Conservation (phyloP, 2,113 vertebrate species). For the Thamnaconus septentrionalis region DNA sequence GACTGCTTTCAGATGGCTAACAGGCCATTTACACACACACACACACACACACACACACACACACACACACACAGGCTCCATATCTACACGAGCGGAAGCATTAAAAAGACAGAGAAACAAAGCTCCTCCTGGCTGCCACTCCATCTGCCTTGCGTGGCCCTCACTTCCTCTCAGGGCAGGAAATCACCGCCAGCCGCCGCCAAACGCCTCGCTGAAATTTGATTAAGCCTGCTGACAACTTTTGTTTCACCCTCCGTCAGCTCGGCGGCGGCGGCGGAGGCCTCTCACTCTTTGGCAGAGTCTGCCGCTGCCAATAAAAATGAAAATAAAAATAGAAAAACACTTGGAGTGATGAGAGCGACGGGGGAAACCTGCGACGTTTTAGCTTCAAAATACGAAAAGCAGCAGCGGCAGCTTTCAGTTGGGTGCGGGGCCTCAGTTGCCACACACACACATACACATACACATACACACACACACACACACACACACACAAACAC, state of each 20-base stretch:
- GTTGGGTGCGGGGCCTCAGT: too few species aligned
- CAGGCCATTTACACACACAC: slow-evolving; percentile 56
- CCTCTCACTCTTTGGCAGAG: slow-evolving; percentile 19
- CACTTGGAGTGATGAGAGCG: too few species aligned
- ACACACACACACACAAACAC: slow-evolving; percentile 5
- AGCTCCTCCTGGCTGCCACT: slow-evolving; percentile 24
- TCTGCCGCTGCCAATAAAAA: slow-evolving; percentile 8
- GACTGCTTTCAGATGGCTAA: slow-evolving; percentile 73
- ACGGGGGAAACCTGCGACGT: too few species aligned
- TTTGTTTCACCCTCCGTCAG: slow-evolving; percentile 22
- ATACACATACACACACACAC: background rate
- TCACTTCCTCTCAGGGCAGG: slow-evolving; percentile 34
- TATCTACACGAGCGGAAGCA: slow-evolving; percentile 43
- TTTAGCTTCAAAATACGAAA: too few species aligned
- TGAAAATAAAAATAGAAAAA: background rate
- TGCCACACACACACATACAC: background rate
- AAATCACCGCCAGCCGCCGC: slow-evolving; percentile 41
- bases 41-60: slow-evolving; percentile 16
- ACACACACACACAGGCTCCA: background rate
- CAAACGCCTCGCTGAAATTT: slow-evolving; percentile 52
- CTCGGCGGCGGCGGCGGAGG: slow-evolving; percentile 5
- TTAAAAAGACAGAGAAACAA: slow-evolving; percentile 61
- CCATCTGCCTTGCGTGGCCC: slow-evolving; percentile 27
- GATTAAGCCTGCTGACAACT: slow-evolving; percentile 46
- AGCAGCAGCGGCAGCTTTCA: too few species aligned